phyloP scores from a whole-genome alignment of 92 coral and sea anemone species.

The Bergia puertoricense region DNA sequence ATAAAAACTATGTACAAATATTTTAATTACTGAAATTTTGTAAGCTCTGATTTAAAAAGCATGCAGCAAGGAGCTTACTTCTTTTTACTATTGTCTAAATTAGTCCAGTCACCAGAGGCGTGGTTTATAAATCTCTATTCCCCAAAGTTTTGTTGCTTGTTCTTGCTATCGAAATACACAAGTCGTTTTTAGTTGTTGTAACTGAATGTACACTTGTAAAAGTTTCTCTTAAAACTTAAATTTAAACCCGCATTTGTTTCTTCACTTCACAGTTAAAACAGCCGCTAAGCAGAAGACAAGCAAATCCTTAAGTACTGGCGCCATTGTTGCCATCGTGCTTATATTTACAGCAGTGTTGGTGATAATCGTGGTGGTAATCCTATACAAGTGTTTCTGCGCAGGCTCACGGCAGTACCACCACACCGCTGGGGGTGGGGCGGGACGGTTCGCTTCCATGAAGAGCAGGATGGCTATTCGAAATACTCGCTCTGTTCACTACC shows the following conservation, averaged over 20 bases:
- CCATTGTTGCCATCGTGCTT: slow-evolving; percentile 61
- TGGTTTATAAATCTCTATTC: too few relatives aligned
- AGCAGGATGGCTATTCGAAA: slow-evolving; percentile 44
- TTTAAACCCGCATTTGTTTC: not conserved
- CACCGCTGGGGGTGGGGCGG: slow-evolving; percentile 57
- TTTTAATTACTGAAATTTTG: too few relatives aligned
- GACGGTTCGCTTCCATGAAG: slow-evolving; percentile 50
- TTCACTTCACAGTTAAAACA: slow-evolving; percentile 19
- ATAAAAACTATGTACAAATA: too few relatives aligned
- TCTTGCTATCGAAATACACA: too few relatives aligned
- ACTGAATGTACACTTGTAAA: too few relatives aligned
- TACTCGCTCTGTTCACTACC: slow-evolving; percentile 39
- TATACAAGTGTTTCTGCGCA: slow-evolving; percentile 59
- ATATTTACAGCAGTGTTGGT: slow-evolving; percentile 53
- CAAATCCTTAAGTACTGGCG: slow-evolving; percentile 55
- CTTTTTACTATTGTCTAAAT: too few relatives aligned
- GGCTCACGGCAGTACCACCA: slow-evolving; percentile 55
- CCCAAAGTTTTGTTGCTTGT: too few relatives aligned
- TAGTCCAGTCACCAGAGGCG: too few relatives aligned
- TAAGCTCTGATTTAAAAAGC: too few relatives aligned
- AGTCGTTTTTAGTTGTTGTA: too few relatives aligned
- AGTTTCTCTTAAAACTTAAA: too few relatives aligned
- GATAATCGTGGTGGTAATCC: slow-evolving; percentile 54
- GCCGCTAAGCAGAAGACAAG: slow-evolving; percentile 7
- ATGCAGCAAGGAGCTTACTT: too few relatives aligned